Conservation (phyloP, 2,888 invertebrate species). For the Drosophila phalerata region DNA sequence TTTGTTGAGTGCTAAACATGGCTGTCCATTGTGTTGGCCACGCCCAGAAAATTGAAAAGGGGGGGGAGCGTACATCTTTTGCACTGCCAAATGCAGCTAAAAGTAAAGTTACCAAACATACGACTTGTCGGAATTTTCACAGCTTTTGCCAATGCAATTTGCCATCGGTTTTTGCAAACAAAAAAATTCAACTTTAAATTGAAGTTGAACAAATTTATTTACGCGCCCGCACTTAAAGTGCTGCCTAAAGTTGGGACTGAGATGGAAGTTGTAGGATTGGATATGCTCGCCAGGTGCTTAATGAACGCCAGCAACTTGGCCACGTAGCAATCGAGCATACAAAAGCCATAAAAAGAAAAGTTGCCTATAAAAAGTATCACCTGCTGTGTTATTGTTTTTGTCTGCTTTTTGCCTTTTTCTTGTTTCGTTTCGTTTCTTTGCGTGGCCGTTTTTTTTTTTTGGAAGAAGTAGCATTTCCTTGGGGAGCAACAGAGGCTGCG, state of each 20-base stretch:
- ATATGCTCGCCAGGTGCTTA: conserved; percentile 49
- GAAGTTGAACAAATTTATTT: conserved; percentile 52
- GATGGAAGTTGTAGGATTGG: neutral
- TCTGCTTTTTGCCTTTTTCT: conserved; percentile 29
- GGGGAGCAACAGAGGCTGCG: conserved; percentile 16
- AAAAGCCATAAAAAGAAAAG: conserved; percentile 62
- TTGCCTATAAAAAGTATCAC: conserved; percentile 73
- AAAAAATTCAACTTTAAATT: conserved; percentile 56
- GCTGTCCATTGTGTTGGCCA: conserved; percentile 36
- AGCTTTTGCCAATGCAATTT: conserved; percentile 44
- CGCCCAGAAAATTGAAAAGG: conserved; percentile 25
- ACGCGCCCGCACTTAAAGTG: conserved; percentile 27
- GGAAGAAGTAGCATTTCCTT: conserved; percentile 24
- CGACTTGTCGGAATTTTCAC: conserved; percentile 19
- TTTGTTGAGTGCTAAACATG: conserved; percentile 54
- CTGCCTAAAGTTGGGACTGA: conserved; percentile 5
- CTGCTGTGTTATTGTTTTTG: conserved; percentile 76
- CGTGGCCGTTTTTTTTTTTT: conserved; percentile 5
- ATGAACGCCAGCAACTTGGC: conserved; percentile 55
- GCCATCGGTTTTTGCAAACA: conserved; percentile 5
- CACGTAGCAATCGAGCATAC: conserved; percentile 18
- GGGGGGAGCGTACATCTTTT: conserved; percentile 1
- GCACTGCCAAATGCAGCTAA: conserved; percentile 43
- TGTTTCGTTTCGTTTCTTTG: conserved; percentile 10
- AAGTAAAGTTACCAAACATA: conserved; percentile 40